phyloP scores from a whole-genome alignment of 2,888 invertebrate species.

The Pyrocoelia pectoralis region DNA sequence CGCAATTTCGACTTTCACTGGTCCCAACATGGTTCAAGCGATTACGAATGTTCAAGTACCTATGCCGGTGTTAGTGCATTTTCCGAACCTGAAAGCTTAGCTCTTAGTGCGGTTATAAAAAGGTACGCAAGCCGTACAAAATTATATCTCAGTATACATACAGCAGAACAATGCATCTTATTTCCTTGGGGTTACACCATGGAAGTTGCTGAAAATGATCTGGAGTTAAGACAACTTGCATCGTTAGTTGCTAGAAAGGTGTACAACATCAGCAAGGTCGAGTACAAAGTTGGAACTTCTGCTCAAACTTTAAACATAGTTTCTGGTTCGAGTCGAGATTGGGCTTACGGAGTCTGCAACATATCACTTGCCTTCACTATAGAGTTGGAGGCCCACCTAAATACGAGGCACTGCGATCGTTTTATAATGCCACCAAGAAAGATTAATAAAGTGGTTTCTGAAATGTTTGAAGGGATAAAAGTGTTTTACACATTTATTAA shows the following conservation, averaged over 20 bases:
- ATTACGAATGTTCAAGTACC: slow-evolving; percentile 55
- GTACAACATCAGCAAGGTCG: slow-evolving; percentile 50
- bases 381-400: slow-evolving; percentile 62
- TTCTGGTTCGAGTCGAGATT: slow-evolving; percentile 75
- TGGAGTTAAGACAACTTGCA: slow-evolving; percentile 60
- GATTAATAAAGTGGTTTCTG: slow-evolving; percentile 58
- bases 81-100: slow-evolving; percentile 66
- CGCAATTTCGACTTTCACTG: slow-evolving; percentile 77
- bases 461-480: slow-evolving; percentile 67
- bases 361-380: slow-evolving; percentile 69
- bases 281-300: slow-evolving; percentile 64
- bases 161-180: slow-evolving; percentile 71
- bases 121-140: slow-evolving; percentile 62
- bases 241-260: slow-evolving; percentile 61
- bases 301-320: slow-evolving; percentile 62
- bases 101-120: slow-evolving; percentile 66
- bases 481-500: slow-evolving; percentile 55
- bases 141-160: slow-evolving; percentile 75
- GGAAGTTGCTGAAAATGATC: slow-evolving; percentile 62
- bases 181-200: slow-evolving; percentile 74
- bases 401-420: slow-evolving; percentile 57
- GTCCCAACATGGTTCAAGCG: slow-evolving; percentile 58
- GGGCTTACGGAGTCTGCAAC: slow-evolving; percentile 65
- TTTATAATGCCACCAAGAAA: slow-evolving; percentile 66
- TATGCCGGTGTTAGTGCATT: slow-evolving; percentile 57